Conservation (phyloP, 2,888 invertebrate genomes). For the Leucozona laternaria region DNA sequence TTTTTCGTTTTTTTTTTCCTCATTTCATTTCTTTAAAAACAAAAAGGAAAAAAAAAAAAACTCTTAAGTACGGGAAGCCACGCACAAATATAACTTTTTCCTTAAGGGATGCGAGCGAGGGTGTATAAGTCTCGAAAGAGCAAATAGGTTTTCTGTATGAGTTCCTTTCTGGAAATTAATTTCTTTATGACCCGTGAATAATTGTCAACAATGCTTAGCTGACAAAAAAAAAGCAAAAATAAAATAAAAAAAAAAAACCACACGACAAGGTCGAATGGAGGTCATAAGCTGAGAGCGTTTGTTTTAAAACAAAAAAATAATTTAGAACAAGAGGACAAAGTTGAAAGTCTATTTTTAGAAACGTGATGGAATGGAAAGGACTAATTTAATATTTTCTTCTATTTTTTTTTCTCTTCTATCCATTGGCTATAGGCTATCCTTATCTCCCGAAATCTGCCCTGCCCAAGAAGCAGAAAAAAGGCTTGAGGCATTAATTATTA, state of each 20-base stretch:
- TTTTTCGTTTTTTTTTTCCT: slow-evolving; percentile 43
- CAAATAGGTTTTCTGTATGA: slow-evolving; percentile 42
- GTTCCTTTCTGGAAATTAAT: slow-evolving; percentile 37
- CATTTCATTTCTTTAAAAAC: slow-evolving; percentile 32
- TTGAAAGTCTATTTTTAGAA: not conserved
- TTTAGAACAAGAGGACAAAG: not conserved
- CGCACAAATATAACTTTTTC: slow-evolving; percentile 52
- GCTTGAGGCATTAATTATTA: slow-evolving; percentile 18
- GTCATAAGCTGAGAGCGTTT: slow-evolving; percentile 9
- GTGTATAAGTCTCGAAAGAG: slow-evolving; percentile 22
- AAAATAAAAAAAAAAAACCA: not conserved
- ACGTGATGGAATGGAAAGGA: slow-evolving; percentile 25
- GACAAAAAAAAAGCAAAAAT: slow-evolving; percentile 13
- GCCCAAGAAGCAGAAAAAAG: not conserved
- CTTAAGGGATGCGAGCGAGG: not conserved
- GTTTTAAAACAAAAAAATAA: slow-evolving; percentile 12
- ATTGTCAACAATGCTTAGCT: slow-evolving; percentile 43
- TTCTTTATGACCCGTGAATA: slow-evolving; percentile 45
- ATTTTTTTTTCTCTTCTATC: not conserved
- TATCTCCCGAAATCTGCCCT: not conserved
- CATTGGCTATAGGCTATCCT: not conserved
- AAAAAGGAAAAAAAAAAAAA: slow-evolving; percentile 14
- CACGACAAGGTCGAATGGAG: slow-evolving; percentile 21
- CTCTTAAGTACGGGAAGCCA: slow-evolving; percentile 46
- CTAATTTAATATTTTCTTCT: slow-evolving; percentile 30